Conservation (phyloP, 2,113 vertebrate genomes). For the Vimba vimba region DNA sequence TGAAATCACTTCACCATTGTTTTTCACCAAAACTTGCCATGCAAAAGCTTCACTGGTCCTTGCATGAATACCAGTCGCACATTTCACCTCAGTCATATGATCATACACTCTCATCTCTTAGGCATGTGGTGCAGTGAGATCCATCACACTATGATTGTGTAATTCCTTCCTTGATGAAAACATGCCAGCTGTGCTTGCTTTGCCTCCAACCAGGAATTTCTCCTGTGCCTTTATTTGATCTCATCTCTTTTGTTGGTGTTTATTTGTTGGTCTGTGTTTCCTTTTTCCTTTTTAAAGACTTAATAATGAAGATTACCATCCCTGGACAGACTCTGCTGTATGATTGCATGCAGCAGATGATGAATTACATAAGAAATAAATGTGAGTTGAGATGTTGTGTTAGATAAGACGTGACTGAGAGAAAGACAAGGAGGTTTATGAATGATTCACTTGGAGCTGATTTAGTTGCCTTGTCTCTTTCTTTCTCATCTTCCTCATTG, state of each 20-base stretch:
- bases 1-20: background rate
- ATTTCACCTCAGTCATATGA: background rate
- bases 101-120: background rate
- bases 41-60: background rate
- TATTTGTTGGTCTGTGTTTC: background rate
- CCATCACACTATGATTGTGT: constrained; percentile 23
- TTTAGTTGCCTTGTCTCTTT: background rate
- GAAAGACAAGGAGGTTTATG: background rate
- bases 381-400: constrained; percentile 20
- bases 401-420: background rate
- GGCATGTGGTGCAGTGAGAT: constrained; percentile 23
- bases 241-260: background rate
- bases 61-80: background rate
- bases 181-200: constrained; percentile 13
- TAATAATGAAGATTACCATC: constrained; percentile 37
- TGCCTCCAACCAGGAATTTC: background rate
- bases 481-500: background rate
- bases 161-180: constrained; percentile 25
- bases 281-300: constrained; percentile 4
- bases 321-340: constrained; percentile 34
- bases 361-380: constrained; percentile 44
- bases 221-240: constrained; percentile 7
- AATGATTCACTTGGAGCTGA: background rate
- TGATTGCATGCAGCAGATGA: constrained; percentile 31
- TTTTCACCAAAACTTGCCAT: background rate